Percentiles rank a stretch among this genome's conserved stretches.
Conservation (phyloP, 2,113 vertebrate genomes). For the Eclectus roratus region DNA sequence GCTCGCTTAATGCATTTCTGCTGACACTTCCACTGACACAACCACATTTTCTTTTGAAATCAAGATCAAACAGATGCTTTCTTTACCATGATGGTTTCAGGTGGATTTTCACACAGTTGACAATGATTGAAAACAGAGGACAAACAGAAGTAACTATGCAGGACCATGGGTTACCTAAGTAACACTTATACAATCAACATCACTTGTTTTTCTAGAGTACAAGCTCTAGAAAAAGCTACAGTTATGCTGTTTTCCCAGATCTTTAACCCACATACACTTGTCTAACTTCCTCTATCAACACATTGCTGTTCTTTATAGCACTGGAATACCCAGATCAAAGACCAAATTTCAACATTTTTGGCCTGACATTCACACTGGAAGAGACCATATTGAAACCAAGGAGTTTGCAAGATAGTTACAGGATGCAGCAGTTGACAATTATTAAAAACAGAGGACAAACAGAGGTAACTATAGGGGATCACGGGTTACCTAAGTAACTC, state of each 20-base stretch:
- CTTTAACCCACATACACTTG: not conserved
- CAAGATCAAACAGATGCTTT: not conserved
- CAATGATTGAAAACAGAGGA: not conserved
- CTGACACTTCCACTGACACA: not conserved
- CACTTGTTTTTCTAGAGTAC: not conserved
- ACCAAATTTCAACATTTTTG: not conserved
- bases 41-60: not conserved
- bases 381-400: not conserved
- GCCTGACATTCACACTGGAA: not conserved
- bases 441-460: not conserved
- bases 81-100: not conserved
- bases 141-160: not conserved
- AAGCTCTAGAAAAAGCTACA: not conserved
- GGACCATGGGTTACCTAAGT: not conserved
- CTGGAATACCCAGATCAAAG: not conserved
- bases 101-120: not conserved
- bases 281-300: not conserved
- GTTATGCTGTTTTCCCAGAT: fast-evolving
- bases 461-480: not conserved
- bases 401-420: not conserved
- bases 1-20: not conserved
- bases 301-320: not conserved
- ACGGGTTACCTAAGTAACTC: not conserved
- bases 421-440: not conserved
- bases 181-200: not conserved